Conservation (phyloP, 1,140 invertebrate genomes). For the Drosophila micromelanica region DNA sequence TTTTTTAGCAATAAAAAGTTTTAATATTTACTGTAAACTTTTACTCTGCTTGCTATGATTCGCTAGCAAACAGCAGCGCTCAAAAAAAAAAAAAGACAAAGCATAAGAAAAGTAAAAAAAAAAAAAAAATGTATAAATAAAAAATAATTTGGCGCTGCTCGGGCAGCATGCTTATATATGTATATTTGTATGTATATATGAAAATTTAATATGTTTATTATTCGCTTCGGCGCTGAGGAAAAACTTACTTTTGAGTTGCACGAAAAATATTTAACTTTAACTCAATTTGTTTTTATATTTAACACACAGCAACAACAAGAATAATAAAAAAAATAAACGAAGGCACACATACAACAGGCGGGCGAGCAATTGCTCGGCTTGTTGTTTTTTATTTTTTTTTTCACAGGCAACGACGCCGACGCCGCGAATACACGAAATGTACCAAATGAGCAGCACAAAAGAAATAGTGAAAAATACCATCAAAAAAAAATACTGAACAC, state of each 20-base stretch:
- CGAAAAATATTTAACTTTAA: constrained; percentile 35
- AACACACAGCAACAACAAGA: constrained; percentile 19
- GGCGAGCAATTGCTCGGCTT: constrained; percentile 31
- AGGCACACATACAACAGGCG: constrained; percentile 41
- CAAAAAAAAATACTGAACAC: constrained; percentile 28
- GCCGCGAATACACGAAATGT: constrained; percentile 5
- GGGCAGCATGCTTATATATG: constrained; percentile 9
- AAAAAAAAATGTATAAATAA: constrained; percentile 36
- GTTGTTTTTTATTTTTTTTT: constrained; percentile 30
- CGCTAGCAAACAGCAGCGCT: background rate
- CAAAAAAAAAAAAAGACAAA: constrained; percentile 18
- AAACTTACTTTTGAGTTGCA: constrained; percentile 33
- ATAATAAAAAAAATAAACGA: constrained; percentile 33
- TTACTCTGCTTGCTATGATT: constrained; percentile 20
- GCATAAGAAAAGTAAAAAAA: constrained; percentile 31
- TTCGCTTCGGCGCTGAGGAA: background rate
- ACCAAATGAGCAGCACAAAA: constrained; percentile 29
- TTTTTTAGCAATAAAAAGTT: background rate
- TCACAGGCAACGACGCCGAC: constrained; percentile 13
- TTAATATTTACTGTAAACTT: constrained; percentile 12
- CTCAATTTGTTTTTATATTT: constrained; percentile 52
- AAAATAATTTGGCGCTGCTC: constrained; percentile 11
- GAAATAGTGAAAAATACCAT: constrained; percentile 35
- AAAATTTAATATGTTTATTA: constrained; percentile 4
- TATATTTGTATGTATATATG: constrained; percentile 16